Base-by-base conservation (phyloP, 2,113 vertebrate genomes). In the Clarias batrachus region DNA sequence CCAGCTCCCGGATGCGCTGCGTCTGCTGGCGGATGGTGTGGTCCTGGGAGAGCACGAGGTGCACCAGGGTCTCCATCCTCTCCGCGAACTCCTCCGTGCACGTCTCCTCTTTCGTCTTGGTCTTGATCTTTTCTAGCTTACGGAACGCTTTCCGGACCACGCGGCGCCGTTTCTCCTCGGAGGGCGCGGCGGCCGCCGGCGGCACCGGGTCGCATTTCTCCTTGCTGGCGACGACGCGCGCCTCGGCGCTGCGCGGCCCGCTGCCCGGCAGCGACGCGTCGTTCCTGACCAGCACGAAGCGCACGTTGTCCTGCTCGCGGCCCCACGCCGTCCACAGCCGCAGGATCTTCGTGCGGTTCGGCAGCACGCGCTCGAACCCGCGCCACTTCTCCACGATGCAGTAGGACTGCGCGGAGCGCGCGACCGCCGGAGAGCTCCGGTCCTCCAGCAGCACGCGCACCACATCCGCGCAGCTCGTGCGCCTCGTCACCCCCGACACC, bases 371-470 rank as follows among this genome's bases (percentile, higher is more conserved):
- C 95, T 99, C 98, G 89, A 97, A 97, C 85, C 98, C 98, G 27
- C 98, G 93, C 98, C 98, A 99, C 91, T 98, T 98, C 94, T 99
- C 98, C 93, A 98, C 97, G 71, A 99, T 94, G 93, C 98, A 98
- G 89, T 99, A 98, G 82, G 96, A 96, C 84, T 96, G 96, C 23
- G 96, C 95, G 12, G 96, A 90, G 0, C 97, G 97, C 88, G 95
- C 94, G 86, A 97, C 93, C 96, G 97, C 94, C 86, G 95, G 92
- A 87, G 95, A 91, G 92, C 95, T 94, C 93, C 96, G 95, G 91
- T 99, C 97, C 71, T 97, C 96, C 93, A 99, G 91, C 57, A 99
- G 92, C 78, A 97, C 97, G 68, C 92, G 94, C 89, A 99, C 95
- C 85, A 99, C 96, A 87, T 99, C 97, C 59, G 96, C 96, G 92